A percentile compares a stretch with the other conserved stretches of the same genome.
These are phyloP conservation scores for Arctopsyche grandis DNA, from an alignment of 1,140 invertebrate genomes.

Conservation along the genomic window DNA sequence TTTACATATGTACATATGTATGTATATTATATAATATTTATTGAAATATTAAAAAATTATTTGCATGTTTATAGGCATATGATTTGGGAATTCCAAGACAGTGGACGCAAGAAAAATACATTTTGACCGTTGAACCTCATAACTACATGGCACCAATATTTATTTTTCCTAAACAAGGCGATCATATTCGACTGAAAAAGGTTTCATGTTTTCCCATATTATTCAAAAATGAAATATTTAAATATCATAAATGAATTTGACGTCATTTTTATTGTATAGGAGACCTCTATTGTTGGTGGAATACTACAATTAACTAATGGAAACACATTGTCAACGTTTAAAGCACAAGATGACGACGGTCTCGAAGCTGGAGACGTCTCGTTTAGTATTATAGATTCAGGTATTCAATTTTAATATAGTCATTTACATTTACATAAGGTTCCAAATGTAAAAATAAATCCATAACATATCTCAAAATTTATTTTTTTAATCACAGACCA, in stretches of 20 bases:
- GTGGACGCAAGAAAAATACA: slow-evolving; percentile 54
- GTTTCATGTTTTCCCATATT: background rate
- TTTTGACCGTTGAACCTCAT: slow-evolving; percentile 55
- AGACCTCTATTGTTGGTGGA: too few relatives aligned
- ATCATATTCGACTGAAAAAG: slow-evolving; percentile 28
- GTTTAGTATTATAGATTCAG: slow-evolving; percentile 58
- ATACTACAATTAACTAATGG: slow-evolving; percentile 13
- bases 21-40: too few relatives aligned
- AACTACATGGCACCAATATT: slow-evolving; percentile 55
- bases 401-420: slow-evolving; percentile 32
- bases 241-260: too few relatives aligned
- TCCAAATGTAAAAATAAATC: background rate
- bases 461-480: background rate
- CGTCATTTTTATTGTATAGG: too few relatives aligned
- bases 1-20: too few relatives aligned
- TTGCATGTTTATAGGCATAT: slow-evolving; percentile 51
- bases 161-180: slow-evolving; percentile 34
- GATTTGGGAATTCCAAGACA: slow-evolving; percentile 54
- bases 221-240: too few relatives aligned
- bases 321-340: slow-evolving; percentile 56
- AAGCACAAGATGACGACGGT: slow-evolving; percentile 63
- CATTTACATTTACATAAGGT: background rate
- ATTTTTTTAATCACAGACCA: background rate
- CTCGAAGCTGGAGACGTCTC: slow-evolving; percentile 62
- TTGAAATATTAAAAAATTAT: background rate